Evolutionary conservation across 2,888 invertebrate genomes (phyloP).

Genomic region (Drosophila multiciliata): DNA sequence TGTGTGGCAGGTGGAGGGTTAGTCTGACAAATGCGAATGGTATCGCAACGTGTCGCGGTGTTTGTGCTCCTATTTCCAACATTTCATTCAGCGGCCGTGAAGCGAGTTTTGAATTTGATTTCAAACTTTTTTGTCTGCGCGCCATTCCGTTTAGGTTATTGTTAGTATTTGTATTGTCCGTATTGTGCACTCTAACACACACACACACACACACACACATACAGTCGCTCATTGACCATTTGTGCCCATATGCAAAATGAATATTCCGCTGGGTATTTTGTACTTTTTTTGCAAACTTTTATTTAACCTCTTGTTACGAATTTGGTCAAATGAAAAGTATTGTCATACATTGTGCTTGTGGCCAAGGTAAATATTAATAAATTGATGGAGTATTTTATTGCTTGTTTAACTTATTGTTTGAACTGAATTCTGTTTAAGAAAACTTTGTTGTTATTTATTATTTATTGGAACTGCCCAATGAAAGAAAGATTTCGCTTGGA

Average conservation of each 20-base stretch:
- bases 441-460: neutral
- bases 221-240: conserved; percentile 15
- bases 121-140: conserved; percentile 21
- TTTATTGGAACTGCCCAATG: neutral
- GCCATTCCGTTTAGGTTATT: conserved; percentile 31
- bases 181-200: conserved; percentile 25
- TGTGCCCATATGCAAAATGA: conserved; percentile 31
- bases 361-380: neutral
- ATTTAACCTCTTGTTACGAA: neutral
- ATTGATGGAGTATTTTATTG: neutral
- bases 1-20: neutral
- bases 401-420: neutral
- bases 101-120: conserved; percentile 70
- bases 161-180: conserved; percentile 40
- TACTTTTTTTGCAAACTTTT: neutral
- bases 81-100: conserved; percentile 70
- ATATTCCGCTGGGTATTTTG: conserved; percentile 7
- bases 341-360: conserved; percentile 6
- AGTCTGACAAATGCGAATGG: conserved; percentile 53
- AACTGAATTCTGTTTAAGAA: neutral
- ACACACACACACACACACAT: conserved; percentile 15
- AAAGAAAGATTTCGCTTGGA: neutral
- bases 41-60: conserved; percentile 24
- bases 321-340: conserved; percentile 16
- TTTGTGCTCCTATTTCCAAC: conserved; percentile 63